phyloP scores from a whole-genome alignment of 2,797 vertebrate genomes.

The Fistularia tabacaria region DNA sequence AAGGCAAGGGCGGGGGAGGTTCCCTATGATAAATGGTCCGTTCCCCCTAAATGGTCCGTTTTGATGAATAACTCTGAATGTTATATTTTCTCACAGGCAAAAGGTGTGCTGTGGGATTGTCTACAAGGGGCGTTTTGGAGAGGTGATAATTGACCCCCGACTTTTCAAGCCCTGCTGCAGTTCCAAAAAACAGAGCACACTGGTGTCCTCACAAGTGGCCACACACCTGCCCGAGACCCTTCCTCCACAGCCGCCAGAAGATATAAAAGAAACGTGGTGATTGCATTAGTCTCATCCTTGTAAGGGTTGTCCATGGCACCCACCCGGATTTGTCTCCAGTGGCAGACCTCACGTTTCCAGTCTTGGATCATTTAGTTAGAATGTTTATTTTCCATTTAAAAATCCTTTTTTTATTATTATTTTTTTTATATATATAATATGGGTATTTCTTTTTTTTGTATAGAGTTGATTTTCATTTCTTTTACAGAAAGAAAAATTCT shows the following conservation, averaged over 20 bases:
- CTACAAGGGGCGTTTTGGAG: slow-evolving; percentile 82
- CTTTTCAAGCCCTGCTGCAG: slow-evolving; percentile 84
- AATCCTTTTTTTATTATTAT: slow-evolving; percentile 40
- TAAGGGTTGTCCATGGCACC: slow-evolving; percentile 61
- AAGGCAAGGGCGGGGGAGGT: slow-evolving; percentile 50
- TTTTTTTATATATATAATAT: slow-evolving; percentile 31
- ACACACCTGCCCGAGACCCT: slow-evolving; percentile 61
- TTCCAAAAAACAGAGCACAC: slow-evolving; percentile 73
- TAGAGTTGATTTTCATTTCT: slow-evolving; percentile 45
- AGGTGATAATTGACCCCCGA: slow-evolving; percentile 82
- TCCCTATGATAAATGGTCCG: background rate
- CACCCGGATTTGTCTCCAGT: slow-evolving; percentile 82
- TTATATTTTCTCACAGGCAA: slow-evolving; percentile 57
- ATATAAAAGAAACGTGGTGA: slow-evolving; percentile 77
- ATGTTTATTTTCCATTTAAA: slow-evolving; percentile 27
- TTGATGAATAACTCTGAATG: background rate
- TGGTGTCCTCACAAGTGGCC: slow-evolving; percentile 60
- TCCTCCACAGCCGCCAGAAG: slow-evolving; percentile 60
- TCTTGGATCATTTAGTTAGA: slow-evolving; percentile 55
- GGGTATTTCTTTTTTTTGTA: slow-evolving; percentile 63
- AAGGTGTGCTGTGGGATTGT: slow-evolving; percentile 83
- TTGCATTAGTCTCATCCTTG: slow-evolving; percentile 41
- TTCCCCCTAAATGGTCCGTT: background rate
- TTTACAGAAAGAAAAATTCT: slow-evolving; percentile 49
- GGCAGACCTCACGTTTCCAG: slow-evolving; percentile 73